phyloP scores from a whole-genome alignment of 2,113 vertebrate species.

The Chloroceryle aenea region DNA sequence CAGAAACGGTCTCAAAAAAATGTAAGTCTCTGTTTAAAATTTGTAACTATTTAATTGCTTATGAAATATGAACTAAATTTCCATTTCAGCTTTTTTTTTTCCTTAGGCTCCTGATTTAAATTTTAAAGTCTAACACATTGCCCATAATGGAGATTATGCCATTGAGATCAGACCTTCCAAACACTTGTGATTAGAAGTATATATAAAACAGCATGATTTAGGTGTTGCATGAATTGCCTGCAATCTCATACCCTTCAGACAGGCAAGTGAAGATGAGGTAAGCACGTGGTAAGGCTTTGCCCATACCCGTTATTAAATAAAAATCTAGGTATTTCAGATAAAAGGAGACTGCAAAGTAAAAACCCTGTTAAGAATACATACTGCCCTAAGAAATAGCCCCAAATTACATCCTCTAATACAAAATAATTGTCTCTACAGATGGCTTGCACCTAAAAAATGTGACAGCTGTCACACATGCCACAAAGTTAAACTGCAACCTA shows the following conservation, averaged over 20 bases:
- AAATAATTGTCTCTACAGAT: neutral
- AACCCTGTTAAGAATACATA: neutral
- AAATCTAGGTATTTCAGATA: neutral
- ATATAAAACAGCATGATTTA: neutral
- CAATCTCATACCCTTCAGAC: neutral
- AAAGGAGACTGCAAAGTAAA: no score
- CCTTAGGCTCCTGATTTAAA: slow-evolving; percentile 1
- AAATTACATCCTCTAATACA: neutral
- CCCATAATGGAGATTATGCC: neutral
- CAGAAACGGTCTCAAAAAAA: neutral
- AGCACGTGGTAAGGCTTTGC: neutral
- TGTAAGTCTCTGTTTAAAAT: slow-evolving; percentile 9
- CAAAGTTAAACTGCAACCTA: neutral
- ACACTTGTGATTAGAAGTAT: neutral
- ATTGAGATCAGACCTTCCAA: neutral
- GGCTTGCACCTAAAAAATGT: neutral
- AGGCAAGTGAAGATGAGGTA: neutral
- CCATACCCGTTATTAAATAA: neutral
- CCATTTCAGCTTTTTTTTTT: neutral
- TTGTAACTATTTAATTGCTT: slow-evolving; percentile 34
- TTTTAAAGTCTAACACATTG: neutral
- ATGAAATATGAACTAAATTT: slow-evolving; percentile 38
- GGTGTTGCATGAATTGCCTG: neutral
- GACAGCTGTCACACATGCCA: neutral
- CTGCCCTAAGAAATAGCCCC: neutral